A percentile compares a stretch with the other conserved stretches of the same genome.
These are phyloP conservation scores for Ephialtes manifestator DNA, from an alignment of 2,888 invertebrate genomes.

Conservation along the genomic window DNA sequence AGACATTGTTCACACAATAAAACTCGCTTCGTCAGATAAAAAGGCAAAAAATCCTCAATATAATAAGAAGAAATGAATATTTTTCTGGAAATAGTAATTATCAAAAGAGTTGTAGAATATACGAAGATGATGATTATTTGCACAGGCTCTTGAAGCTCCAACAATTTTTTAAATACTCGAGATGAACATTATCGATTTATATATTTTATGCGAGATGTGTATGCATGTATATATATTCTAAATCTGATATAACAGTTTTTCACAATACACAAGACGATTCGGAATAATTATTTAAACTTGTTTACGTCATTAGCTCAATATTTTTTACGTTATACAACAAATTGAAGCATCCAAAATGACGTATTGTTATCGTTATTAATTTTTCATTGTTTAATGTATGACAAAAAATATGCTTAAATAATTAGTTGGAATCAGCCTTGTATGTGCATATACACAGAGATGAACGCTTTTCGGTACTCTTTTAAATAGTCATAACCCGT, in stretches of 20 bases:
- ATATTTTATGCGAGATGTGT: slow-evolving; percentile 31
- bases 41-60: slow-evolving; percentile 2
- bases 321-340: background rate
- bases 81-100: slow-evolving; percentile 54
- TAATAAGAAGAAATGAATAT: slow-evolving; percentile 40
- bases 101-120: background rate
- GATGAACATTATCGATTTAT: slow-evolving; percentile 15
- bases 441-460: background rate
- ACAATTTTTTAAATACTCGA: slow-evolving; percentile 28
- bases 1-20: slow-evolving; percentile 41
- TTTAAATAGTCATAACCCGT: background rate
- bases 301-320: background rate
- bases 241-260: background rate
- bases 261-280: background rate
- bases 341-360: background rate
- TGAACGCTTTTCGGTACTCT: background rate
- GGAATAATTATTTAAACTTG: background rate
- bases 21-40: slow-evolving; percentile 27
- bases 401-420: background rate
- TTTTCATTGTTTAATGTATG: background rate
- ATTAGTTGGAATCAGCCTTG: background rate
- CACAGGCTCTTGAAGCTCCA: slow-evolving; percentile 20
- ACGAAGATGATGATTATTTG: background rate
- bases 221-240: slow-evolving; percentile 53
- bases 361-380: background rate